These are phyloP conservation scores for Exephanes ischioxanthus DNA, from an alignment of 2,888 invertebrate genomes.

Conservation along the genomic window DNA sequence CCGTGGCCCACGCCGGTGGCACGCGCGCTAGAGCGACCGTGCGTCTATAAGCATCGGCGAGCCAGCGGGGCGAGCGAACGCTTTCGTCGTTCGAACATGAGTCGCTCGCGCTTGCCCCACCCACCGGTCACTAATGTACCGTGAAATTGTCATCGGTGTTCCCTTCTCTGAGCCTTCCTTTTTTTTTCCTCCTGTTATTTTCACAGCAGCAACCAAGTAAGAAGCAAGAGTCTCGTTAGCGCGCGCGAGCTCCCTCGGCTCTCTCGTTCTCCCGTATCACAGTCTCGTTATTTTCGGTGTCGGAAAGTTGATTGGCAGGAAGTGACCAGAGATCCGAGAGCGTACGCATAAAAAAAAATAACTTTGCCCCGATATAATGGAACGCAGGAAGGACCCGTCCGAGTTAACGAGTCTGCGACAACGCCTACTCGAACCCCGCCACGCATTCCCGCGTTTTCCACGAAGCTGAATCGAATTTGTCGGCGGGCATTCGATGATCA, in stretches of 20 bases:
- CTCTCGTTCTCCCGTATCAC: conserved; percentile 47
- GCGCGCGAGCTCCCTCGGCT: conserved; percentile 56
- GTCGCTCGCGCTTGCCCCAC: conserved; percentile 69
- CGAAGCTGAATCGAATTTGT: conserved; percentile 4
- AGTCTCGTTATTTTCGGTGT: conserved; percentile 60
- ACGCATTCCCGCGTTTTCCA: conserved; percentile 2
- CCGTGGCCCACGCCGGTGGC: conserved; percentile 58
- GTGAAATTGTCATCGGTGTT: conserved; percentile 82
- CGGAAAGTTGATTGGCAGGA: conserved; percentile 59
- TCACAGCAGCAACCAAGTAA: conserved; percentile 42
- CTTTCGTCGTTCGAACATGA: conserved; percentile 45
- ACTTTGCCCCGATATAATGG: conserved; percentile 21
- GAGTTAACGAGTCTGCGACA: conserved; percentile 46
- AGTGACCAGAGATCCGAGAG: conserved; percentile 36
- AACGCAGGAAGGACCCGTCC: conserved; percentile 9
- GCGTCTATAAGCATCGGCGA: conserved; percentile 52
- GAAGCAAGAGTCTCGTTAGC: conserved; percentile 64
- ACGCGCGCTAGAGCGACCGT: conserved; percentile 55
- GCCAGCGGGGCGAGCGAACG: conserved; percentile 20
- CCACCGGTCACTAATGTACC: conserved; percentile 80
- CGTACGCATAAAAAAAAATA: not conserved
- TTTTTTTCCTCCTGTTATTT: conserved; percentile 65
- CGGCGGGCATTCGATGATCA: conserved; percentile 2
- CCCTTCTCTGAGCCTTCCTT: conserved; percentile 55
- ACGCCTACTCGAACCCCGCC: conserved; percentile 30